Percentiles rank a stretch among this genome's conserved stretches.
phyloP scores from a whole-genome alignment of 2,888 invertebrate species.

The Brachypterus glaber region DNA sequence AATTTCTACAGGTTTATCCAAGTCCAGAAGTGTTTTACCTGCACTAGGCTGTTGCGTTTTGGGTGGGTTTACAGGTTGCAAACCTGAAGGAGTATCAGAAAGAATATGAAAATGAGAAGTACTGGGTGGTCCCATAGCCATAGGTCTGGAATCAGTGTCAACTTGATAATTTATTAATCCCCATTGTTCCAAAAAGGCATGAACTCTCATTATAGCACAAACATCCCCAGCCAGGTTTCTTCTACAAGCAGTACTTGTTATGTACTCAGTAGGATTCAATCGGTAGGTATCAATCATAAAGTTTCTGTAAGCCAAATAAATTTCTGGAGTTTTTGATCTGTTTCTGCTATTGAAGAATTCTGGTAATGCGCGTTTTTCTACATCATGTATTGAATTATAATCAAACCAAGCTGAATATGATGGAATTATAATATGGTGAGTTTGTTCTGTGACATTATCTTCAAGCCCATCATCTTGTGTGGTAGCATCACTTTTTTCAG shows the following conservation, averaged over 20 bases:
- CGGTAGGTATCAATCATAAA: conserved; percentile 99
- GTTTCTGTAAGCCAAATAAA: conserved; percentile 83
- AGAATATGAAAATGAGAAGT: conserved; percentile 99
- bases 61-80: conserved; percentile 83
- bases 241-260: conserved; percentile 96
- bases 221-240: conserved; percentile 98
- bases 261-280: conserved; percentile 92
- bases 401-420: conserved; percentile 99
- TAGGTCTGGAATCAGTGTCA: conserved; percentile 90
- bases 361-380: conserved; percentile 92
- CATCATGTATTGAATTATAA: conserved; percentile 95
- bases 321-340: conserved; percentile 95
- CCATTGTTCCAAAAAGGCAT: conserved; percentile 99
- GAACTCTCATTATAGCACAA: conserved; percentile 97
- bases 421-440: conserved; percentile 97
- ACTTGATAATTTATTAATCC: conserved; percentile 98
- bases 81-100: conserved; percentile 95
- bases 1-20: conserved; percentile 51
- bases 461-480: conserved; percentile 71
- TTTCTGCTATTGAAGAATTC: conserved; percentile 99
- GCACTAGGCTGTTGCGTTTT: conserved; percentile 74
- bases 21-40: conserved; percentile 64
- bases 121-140: conserved; percentile 97
- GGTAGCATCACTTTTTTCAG: conserved; percentile 60
- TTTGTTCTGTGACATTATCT: conserved; percentile 96